phyloP scores from a whole-genome alignment of 2,888 invertebrate genomes.

The Trilocha varians region DNA sequence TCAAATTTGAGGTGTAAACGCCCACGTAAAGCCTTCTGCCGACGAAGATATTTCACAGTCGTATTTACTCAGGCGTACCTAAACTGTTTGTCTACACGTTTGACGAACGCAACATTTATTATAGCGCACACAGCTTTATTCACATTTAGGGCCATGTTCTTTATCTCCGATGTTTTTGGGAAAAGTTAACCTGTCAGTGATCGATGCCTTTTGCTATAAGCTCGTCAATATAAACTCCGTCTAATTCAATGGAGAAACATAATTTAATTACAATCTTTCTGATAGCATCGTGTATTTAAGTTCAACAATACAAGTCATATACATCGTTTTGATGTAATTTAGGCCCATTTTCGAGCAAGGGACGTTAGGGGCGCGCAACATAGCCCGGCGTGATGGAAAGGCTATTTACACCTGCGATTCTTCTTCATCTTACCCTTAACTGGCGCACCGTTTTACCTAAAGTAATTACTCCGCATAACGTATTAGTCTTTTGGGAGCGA shows the following conservation, averaged over 20 bases:
- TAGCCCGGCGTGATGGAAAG: conserved; percentile 52
- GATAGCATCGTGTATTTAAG: too few relatives aligned
- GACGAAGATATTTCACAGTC: conserved; percentile 65
- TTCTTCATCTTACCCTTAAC: conserved; percentile 69
- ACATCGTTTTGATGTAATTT: conserved; percentile 38
- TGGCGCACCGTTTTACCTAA: conserved; percentile 62
- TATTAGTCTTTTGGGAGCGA: conserved; percentile 69
- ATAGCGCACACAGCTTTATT: conserved; percentile 64
- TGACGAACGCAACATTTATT: conserved; percentile 72
- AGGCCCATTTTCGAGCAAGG: conserved; percentile 32
- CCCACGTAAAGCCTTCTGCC: conserved; percentile 54
- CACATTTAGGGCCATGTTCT: conserved; percentile 65
- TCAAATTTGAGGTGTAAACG: conserved; percentile 54
- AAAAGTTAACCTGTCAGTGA: conserved; percentile 45
- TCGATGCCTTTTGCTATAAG: conserved; percentile 46
- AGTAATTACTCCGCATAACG: conserved; percentile 68
- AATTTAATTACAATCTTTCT: too few relatives aligned
- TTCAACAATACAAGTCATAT: conserved; percentile 31
- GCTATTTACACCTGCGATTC: conserved; percentile 69
- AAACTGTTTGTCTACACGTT: conserved; percentile 73
- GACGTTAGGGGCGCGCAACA: conserved; percentile 12
- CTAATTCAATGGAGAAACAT: too few relatives aligned
- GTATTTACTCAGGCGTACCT: conserved; percentile 72
- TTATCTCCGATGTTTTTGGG: conserved; percentile 64
- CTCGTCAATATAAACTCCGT: too few relatives aligned